Conservation (phyloP, 2,113 vertebrate species). For the Peromyscus polionotus region DNA sequence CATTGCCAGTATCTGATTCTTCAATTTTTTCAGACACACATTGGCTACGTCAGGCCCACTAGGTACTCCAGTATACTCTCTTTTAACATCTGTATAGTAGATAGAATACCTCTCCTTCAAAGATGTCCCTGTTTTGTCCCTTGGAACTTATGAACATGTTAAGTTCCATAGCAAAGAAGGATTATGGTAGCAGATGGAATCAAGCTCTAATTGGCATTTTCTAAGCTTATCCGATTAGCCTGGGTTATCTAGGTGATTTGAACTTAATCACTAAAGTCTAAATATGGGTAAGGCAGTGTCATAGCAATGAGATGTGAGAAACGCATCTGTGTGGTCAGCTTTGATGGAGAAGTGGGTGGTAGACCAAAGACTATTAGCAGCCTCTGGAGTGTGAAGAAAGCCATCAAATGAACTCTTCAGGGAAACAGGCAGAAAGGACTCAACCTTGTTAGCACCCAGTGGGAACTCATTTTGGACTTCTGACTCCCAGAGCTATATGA, state of each 20-base stretch:
- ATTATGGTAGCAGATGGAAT: neutral
- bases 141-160: neutral
- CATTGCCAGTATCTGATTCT: too few species aligned
- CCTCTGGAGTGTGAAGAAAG: neutral
- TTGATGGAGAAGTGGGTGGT: neutral
- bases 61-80: neutral
- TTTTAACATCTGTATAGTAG: neutral
- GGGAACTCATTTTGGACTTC: neutral
- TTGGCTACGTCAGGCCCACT: neutral
- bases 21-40: neutral
- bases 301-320: neutral
- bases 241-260: neutral
- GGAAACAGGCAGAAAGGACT: neutral
- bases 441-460: neutral
- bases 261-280: neutral
- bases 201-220: neutral
- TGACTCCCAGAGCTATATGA: neutral
- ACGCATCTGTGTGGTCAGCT: too few species aligned
- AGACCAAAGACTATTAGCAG: too few species aligned
- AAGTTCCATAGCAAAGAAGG: neutral
- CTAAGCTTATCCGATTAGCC: neutral
- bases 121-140: neutral
- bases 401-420: neutral
- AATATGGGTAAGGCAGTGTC: neutral
- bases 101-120: neutral